Evolutionary conservation across 2,113 vertebrate species (phyloP).

Genomic region (Neolamprologus cancellatus): DNA sequence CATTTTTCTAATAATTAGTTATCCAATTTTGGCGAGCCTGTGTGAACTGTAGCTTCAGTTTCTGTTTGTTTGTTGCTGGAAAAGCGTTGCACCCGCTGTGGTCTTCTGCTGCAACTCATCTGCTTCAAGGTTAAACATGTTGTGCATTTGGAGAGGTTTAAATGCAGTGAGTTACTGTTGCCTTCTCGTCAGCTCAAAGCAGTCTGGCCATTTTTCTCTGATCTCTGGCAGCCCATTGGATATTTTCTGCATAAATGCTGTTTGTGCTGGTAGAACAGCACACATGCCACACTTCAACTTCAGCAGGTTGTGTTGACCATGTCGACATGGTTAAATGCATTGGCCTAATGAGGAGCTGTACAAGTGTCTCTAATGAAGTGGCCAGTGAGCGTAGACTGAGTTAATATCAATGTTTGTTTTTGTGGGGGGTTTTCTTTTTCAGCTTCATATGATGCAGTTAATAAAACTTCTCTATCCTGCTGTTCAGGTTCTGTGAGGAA

Average conservation of each 20-base stretch:
- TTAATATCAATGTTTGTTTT: rapidly evolving
- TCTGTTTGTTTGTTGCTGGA: rapidly evolving
- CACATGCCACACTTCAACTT: not conserved
- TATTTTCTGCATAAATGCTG: not conserved
- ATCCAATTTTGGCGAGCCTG: not conserved
- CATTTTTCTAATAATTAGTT: not conserved
- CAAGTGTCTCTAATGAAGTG: not conserved
- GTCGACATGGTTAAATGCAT: not conserved
- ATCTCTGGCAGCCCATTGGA: not conserved
- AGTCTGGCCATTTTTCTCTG: not conserved
- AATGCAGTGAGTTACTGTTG: not conserved
- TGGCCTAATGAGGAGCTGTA: not conserved
- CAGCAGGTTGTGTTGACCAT: not conserved
- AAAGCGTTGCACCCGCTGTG: not conserved
- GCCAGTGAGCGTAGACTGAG: not conserved
- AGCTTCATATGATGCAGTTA: not conserved
- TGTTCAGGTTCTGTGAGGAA: slow-evolving; percentile 86
- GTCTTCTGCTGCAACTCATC: not conserved
- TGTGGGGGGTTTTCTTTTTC: rapidly evolving
- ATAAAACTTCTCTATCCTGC: not conserved
- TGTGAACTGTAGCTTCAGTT: not conserved
- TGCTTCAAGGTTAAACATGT: not conserved
- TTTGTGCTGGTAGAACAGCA: rapidly evolving
- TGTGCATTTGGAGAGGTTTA: not conserved
- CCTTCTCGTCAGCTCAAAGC: not conserved